These are phyloP conservation scores for Laterallus jamaicensis DNA, from an alignment of 2,113 vertebrate species.

Conservation along the genomic window DNA sequence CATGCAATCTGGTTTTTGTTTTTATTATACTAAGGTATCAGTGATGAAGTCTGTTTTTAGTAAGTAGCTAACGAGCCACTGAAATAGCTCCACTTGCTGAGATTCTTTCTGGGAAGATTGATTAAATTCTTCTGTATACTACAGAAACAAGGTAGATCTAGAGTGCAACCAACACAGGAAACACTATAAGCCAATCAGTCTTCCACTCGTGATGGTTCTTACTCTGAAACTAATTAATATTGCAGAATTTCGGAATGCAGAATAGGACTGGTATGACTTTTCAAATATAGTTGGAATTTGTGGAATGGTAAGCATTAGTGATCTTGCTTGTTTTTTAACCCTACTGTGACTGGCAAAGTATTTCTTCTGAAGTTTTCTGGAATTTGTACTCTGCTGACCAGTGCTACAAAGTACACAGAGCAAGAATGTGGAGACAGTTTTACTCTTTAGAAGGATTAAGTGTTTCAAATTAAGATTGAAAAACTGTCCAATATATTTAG, in stretches of 20 bases:
- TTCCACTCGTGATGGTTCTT: background rate
- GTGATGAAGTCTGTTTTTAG: constrained; percentile 27
- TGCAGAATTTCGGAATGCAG: background rate
- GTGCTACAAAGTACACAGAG: background rate
- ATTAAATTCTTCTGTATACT: background rate
- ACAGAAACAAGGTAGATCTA: background rate
- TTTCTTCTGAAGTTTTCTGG: background rate
- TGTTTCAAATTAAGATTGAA: background rate
- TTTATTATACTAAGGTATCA: background rate
- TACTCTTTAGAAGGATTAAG: background rate
- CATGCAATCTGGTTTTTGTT: background rate
- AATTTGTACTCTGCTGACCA: background rate
- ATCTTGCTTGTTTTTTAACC: constrained; percentile 22
- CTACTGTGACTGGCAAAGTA: background rate
- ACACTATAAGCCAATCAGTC: background rate
- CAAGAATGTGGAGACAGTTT: background rate
- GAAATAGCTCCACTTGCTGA: constrained; percentile 13
- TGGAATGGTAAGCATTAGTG: background rate
- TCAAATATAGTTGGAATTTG: constrained; percentile 16
- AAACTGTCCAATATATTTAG: background rate
- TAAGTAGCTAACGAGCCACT: constrained; percentile 4
- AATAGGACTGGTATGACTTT: background rate
- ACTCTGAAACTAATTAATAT: background rate
- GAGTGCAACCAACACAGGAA: background rate
- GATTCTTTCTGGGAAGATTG: background rate